Evolutionary conservation across 2,888 invertebrate genomes (phyloP).

Genomic region (Caenorhabditis afra): DNA sequence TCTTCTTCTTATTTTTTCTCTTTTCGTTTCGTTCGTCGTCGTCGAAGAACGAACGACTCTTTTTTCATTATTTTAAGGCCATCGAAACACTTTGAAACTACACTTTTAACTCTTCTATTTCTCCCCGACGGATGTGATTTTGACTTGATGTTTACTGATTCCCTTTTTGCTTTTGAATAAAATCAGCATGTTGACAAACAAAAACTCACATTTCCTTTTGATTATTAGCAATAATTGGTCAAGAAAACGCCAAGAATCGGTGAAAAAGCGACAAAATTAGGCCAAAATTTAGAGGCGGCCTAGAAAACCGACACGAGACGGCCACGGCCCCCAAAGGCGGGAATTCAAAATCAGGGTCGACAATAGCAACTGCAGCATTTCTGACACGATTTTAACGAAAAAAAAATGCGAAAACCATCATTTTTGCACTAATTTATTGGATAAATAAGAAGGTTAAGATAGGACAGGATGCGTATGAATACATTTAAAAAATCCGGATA

Average conservation of each 20-base stretch:
- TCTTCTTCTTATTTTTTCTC: not conserved
- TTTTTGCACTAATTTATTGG: not conserved
- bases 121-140: slow-evolving; percentile 49
- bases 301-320: not conserved
- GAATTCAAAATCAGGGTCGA: slow-evolving; percentile 3
- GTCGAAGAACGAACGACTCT: too few species aligned
- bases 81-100: not conserved
- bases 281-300: slow-evolving; percentile 8
- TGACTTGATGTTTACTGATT: slow-evolving; percentile 35
- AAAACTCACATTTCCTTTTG: slow-evolving; percentile 2
- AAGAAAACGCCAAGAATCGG: not conserved
- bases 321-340: slow-evolving; percentile 23
- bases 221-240: not conserved
- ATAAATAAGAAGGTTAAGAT: slow-evolving; percentile 2
- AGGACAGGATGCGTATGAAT: not conserved
- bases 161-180: slow-evolving; percentile 35
- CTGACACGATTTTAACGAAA: not conserved
- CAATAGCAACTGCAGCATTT: too few species aligned
- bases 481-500: not conserved
- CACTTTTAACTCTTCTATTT: not conserved
- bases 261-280: not conserved
- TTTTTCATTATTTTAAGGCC: slow-evolving; percentile 1
- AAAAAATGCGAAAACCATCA: not conserved
- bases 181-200: slow-evolving; percentile 46
- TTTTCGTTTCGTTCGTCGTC: too few species aligned